Conservation (phyloP, 2,113 vertebrate species). For the Saguinus midas region DNA sequence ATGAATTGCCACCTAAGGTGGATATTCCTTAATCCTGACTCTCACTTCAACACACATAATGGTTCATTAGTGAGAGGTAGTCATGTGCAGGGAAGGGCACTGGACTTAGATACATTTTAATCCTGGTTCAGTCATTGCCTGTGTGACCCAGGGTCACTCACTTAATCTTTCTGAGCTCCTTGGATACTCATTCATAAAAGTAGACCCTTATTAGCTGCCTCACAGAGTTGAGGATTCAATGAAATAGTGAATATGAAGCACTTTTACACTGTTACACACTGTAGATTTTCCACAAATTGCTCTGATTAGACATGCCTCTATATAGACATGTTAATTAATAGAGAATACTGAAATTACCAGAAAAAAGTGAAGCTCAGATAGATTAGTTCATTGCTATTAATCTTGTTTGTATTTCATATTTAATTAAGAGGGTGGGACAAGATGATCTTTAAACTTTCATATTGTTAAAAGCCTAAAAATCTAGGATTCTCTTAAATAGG, state of each 20-base stretch:
- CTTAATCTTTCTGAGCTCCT: not conserved
- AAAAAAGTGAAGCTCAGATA: not conserved
- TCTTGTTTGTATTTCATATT: slow-evolving; percentile 9
- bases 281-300: not conserved
- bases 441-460: not conserved
- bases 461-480: not conserved
- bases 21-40: not conserved
- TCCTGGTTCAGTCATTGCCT: not conserved
- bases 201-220: not conserved
- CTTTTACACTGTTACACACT: not conserved
- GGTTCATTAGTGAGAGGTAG: not conserved
- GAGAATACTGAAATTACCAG: not conserved
- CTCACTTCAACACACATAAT: not conserved
- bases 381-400: not conserved
- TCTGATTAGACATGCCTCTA: not conserved
- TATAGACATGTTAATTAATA: not conserved
- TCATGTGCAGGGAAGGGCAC: not conserved
- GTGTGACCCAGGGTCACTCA: not conserved
- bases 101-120: not conserved
- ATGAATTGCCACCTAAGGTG: not conserved
- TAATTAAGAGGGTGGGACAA: not conserved
- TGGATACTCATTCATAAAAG: not conserved
- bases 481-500: not conserved
- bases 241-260: not conserved
- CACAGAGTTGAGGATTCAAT: not conserved